Evolutionary conservation across 2,113 vertebrate species (phyloP), one percentile per base, ranked within the genome.

Genomic region (Prietella phreatophila): DNA sequence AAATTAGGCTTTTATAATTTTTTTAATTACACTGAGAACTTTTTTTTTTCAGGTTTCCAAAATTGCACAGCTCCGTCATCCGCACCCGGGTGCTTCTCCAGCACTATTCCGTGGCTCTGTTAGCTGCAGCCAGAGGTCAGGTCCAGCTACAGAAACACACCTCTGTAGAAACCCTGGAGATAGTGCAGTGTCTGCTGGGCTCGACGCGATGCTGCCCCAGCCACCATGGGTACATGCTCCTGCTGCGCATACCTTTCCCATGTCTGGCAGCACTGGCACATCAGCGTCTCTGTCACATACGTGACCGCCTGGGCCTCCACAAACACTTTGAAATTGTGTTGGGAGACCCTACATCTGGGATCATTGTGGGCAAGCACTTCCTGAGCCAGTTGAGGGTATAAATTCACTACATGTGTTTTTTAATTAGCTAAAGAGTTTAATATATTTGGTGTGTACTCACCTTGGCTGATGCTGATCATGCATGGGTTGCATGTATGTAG

Each of bases 121-220:
- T 99, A 97, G 97, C 96, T 0, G 96, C 95, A 19, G 96, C 96
- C 0, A 96, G 85, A 22, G 90, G 97, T 81, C 95, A 96, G 89
- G 93, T 95, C 0, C 95, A 96, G 93, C 97, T 99, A 93, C 97
- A 98, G 95, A 97, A 97, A 88, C 97, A 97, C 92, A 98, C 97
- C 0, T 99, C 98, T 0, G 98, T 98, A 90, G 98, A 99, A 93
- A 99, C 98, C 1, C 93, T 99, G 92, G 98, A 99, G 94, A 98
- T 99, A 88, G 94, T 97, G 0, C 97, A 97, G 93, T 97, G 97
- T 84, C 95, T 99, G 63, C 95, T 99, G 90, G 95, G 93, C 78
- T 94, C 97, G 25, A 94, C 97, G 3, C 95, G 95, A 91, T 96
- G 96, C 27, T 98, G 97, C 86, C 95, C 97, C 47, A 94, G 96